A percentile compares a stretch with the other conserved stretches of the same genome.
phyloP scores from a whole-genome alignment of 64 coral and sea anemone genomes.

The Dendrophyllia cribrosa region DNA sequence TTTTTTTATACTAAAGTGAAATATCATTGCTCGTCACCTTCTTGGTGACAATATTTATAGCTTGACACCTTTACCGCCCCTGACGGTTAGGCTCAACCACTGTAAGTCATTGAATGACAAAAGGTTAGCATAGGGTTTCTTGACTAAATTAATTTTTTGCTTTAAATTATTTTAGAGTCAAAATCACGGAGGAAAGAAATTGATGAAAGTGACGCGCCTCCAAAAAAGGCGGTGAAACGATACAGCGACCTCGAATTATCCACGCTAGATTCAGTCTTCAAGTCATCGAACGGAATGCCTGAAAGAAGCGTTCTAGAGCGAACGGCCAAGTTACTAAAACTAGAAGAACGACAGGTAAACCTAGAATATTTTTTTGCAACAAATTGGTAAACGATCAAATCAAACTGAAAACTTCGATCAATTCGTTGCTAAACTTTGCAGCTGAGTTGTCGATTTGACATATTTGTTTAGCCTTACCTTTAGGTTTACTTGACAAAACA shows the following conservation, averaged over 20 bases:
- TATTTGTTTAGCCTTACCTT: not conserved
- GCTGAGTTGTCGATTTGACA: no score
- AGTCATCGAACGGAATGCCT: not conserved
- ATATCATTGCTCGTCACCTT: not conserved
- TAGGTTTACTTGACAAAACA: not conserved
- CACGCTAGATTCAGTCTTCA: not conserved
- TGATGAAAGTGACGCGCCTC: not conserved
- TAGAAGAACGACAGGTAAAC: not conserved
- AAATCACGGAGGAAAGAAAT: not conserved
- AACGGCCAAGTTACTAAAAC: not conserved
- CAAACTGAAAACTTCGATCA: not conserved
- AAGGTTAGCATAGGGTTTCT: no score
- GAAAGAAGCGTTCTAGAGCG: not conserved
- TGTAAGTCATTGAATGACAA: no score
- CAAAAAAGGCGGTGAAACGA: not conserved
- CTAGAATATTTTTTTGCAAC: not conserved
- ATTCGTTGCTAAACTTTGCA: no score
- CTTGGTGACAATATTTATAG: not conserved
- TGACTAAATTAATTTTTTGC: no score
- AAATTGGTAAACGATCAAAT: not conserved
- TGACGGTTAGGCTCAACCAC: no score
- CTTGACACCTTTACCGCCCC: no score
- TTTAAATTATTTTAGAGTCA: no score
- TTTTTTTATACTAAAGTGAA: not conserved
- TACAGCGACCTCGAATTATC: not conserved